Evolutionary conservation across 2,888 invertebrate species (phyloP).

Genomic region (Trachelus troglodyta): DNA sequence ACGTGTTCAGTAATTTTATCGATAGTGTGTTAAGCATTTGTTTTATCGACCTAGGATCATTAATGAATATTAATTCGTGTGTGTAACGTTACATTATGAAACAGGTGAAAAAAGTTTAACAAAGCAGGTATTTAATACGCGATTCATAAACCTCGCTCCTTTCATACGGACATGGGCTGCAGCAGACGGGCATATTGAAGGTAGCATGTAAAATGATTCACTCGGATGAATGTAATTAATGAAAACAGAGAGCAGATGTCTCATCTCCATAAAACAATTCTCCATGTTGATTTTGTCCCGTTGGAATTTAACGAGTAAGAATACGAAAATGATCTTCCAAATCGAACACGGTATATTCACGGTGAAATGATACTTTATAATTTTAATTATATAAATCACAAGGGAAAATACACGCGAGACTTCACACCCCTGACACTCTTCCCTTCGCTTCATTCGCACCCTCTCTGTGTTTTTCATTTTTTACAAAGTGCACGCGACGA

Average conservation of each 20-base stretch:
- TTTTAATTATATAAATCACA: not conserved
- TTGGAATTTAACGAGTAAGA: not conserved
- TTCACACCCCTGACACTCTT: constrained; percentile 16
- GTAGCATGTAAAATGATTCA: not conserved
- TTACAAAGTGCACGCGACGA: not conserved
- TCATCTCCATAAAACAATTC: not conserved
- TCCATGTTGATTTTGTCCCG: not conserved
- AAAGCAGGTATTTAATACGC: not conserved
- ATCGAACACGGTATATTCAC: not conserved
- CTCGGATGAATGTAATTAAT: not conserved
- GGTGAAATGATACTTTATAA: not conserved
- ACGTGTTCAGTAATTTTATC: not conserved
- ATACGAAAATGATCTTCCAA: not conserved
- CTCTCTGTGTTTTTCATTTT: not conserved
- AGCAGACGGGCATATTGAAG: not conserved
- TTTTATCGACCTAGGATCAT: not conserved
- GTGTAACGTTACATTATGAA: not conserved
- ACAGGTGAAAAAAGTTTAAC: not conserved
- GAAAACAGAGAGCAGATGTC: not conserved
- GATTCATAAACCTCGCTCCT: not conserved
- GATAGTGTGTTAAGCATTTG: not conserved
- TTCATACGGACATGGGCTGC: not conserved
- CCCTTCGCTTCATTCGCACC: not conserved
- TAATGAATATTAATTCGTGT: not conserved
- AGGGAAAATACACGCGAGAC: constrained; percentile 22